phyloP scores from a whole-genome alignment of 2,797 vertebrate genomes.

The Champsocephalus gunnari region DNA sequence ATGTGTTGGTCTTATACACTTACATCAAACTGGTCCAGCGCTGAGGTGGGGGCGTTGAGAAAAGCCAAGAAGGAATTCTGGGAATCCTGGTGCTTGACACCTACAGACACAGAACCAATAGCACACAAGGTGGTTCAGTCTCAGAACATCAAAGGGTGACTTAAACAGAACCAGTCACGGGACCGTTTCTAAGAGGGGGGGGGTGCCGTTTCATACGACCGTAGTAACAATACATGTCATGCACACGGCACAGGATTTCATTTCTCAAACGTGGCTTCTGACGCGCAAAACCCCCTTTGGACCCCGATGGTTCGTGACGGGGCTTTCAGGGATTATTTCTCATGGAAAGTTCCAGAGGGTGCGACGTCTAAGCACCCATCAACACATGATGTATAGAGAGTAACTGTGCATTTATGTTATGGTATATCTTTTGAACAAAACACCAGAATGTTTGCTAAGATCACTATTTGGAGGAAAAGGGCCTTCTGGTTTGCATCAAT shows the following conservation, averaged over 20 bases:
- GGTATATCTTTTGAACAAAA: too few relatives aligned
- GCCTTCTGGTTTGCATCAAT: not conserved
- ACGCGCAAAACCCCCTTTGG: conserved; percentile 26
- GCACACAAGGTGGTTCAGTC: conserved; percentile 42
- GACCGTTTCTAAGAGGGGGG: conserved; percentile 29
- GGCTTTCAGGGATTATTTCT: conserved; percentile 45
- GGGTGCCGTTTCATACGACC: conserved; percentile 36
- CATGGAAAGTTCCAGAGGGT: not conserved
- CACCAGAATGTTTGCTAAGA: not conserved
- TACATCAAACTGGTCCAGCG: conserved; percentile 97
- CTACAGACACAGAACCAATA: conserved; percentile 82
- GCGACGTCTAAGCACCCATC: too few relatives aligned
- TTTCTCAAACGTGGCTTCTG: conserved; percentile 25
- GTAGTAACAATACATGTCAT: conserved; percentile 50
- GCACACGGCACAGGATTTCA: conserved; percentile 26
- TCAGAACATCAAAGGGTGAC: conserved; percentile 61
- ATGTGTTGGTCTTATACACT: conserved; percentile 71
- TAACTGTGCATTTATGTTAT: not conserved
- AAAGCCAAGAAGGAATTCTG: conserved; percentile 99
- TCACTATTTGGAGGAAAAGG: not conserved
- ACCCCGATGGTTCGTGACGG: conserved; percentile 1
- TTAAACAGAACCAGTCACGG: conserved; percentile 65
- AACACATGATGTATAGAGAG: not conserved
- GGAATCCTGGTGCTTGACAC: conserved; percentile 98
- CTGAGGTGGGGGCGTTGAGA: conserved; percentile 96